Evolutionary conservation across 2,797 vertebrate species (phyloP), one percentile per base, ranked within the genome.

Genomic region (Dallia pectoralis): DNA sequence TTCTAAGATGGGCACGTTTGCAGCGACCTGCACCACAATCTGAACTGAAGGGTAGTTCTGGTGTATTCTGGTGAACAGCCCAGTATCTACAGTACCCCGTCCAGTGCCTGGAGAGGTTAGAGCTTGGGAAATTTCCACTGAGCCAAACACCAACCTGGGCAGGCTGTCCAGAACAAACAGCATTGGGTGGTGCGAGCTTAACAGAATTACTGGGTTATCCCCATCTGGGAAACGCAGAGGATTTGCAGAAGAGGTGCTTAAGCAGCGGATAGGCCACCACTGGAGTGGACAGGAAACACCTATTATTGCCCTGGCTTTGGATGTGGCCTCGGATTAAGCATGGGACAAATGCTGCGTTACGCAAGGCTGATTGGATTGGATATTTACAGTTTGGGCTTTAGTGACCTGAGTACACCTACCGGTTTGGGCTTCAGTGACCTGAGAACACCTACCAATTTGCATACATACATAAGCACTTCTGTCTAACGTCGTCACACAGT

Each of bases 171-270:
- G 79, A 51, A 48, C 69, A 47, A 72, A 73, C 49, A 16, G 70
- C 65, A 66, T n/a, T 30, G 40, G 32, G 33, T 70, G 44, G 68
- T 75, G 76, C 25, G 14, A 4, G 5, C 69, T 64, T 86, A 89
- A 90, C 86, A 80, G 71, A 85, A 84, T 91, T 85, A 90, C 33
- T 47, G 67, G 69, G 82, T 88, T 83, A 91, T 84, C 86, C 77
- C 67, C 0, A 47, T 90, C 79, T 77, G 76, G 76, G 82, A 91
- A 48, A 91, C 89, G 87, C 44, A 59, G 18, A 48, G 89, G 89
- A 91, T 92, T 91, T 91, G 75, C 77, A 32, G 4, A 19, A 71
- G 81, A 89, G 88, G 84, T 88, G 90, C 89, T 92, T 92, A 91
- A 8, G 71, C 67, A 19, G 33, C 67, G 69, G 67, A 70, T 78